Evolutionary conservation across 2,797 vertebrate genomes (phyloP).

Genomic region (Lycodopsis pacificus): DNA sequence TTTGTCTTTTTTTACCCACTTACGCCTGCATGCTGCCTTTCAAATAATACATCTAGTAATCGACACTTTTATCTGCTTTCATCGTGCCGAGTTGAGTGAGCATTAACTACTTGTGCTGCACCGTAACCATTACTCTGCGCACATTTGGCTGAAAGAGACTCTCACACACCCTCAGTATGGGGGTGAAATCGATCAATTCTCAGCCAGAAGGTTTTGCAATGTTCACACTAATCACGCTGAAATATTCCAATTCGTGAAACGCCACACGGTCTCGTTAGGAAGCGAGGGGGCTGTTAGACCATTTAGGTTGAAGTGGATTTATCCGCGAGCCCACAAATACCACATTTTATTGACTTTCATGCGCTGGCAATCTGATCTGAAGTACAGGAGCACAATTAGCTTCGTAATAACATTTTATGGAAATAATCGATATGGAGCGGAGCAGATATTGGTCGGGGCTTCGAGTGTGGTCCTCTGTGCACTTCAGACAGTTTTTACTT

Average conservation of each 20-base stretch:
- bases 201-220: slow-evolving; percentile 71
- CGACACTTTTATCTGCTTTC: slow-evolving; percentile 71
- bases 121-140: slow-evolving; percentile 62
- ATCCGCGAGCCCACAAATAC: slow-evolving; percentile 80
- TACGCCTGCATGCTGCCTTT: slow-evolving; percentile 45
- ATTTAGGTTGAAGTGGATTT: slow-evolving; percentile 78
- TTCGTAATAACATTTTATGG: slow-evolving; percentile 74
- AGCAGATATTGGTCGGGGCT: slow-evolving; percentile 75
- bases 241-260: slow-evolving; percentile 46
- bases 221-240: slow-evolving; percentile 59
- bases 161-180: slow-evolving; percentile 59
- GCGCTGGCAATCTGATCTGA: slow-evolving; percentile 71
- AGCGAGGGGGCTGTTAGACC: slow-evolving; percentile 70
- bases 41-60: slow-evolving; percentile 38
- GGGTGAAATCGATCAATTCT: slow-evolving; percentile 66
- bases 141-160: slow-evolving; percentile 73
- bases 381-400: slow-evolving; percentile 78
- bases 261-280: slow-evolving; percentile 45
- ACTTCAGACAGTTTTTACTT: slow-evolving; percentile 58
- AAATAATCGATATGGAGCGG: slow-evolving; percentile 82
- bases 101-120: slow-evolving; percentile 70
- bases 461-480: slow-evolving; percentile 84
- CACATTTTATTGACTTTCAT: slow-evolving; percentile 82
- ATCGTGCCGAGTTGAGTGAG: slow-evolving; percentile 65
- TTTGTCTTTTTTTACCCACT: slow-evolving; percentile 65